phyloP scores from a whole-genome alignment of 2,888 invertebrate genomes.

The Lasioglossum lativentre region DNA sequence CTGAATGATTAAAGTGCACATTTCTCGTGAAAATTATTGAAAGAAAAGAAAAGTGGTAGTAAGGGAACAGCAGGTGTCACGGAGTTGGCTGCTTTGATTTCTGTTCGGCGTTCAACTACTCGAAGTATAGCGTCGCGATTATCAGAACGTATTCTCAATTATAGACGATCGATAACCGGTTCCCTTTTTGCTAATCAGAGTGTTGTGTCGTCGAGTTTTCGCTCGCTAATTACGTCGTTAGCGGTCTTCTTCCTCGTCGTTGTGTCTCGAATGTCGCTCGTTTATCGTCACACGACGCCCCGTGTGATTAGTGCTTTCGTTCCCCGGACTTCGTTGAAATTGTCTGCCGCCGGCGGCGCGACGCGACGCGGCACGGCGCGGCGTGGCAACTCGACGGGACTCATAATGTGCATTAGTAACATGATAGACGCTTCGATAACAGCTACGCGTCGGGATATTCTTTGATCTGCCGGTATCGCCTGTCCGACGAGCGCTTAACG shows the following conservation, averaged over 20 bases:
- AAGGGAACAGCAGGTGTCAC: neutral
- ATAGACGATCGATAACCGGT: constrained; percentile 16
- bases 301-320: constrained; percentile 48
- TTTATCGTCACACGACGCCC: constrained; percentile 49
- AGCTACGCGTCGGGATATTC: constrained; percentile 13
- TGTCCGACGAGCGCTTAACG: neutral
- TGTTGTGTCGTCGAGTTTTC: constrained; percentile 30
- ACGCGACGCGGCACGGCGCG: too few species aligned
- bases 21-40: neutral
- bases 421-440: constrained; percentile 7
- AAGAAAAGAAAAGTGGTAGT: neutral
- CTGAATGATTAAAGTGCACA: neutral
- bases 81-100: neutral
- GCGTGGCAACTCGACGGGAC: constrained; percentile 32
- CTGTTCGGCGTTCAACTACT: too few species aligned
- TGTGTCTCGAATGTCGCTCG: constrained; percentile 59
- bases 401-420: constrained; percentile 14
- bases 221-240: constrained; percentile 53
- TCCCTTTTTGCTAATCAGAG: constrained; percentile 12
- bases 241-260: constrained; percentile 38
- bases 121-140: neutral
- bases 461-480: neutral
- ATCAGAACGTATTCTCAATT: neutral
- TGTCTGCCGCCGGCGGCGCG: constrained; percentile 1
- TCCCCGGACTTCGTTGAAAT: constrained; percentile 26